Percentiles rank a stretch among this genome's conserved stretches.
phyloP scores from a whole-genome alignment of 2,888 invertebrate genomes.

The Aplocera efformata region DNA sequence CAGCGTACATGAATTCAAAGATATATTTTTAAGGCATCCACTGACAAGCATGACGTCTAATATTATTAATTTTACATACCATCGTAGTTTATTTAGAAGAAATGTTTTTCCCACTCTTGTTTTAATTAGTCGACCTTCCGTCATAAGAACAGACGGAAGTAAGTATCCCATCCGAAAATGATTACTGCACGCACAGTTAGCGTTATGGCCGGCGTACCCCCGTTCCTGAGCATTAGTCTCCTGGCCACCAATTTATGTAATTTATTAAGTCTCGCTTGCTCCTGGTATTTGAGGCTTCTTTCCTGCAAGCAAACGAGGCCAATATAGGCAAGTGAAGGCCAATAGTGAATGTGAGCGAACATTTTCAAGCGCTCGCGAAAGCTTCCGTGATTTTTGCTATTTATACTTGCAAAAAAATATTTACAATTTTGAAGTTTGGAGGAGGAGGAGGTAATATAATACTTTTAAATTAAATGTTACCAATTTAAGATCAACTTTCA shows the following conservation, averaged over 20 bases:
- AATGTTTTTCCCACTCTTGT: conserved; percentile 10
- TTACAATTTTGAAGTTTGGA: no score
- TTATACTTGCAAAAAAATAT: no score
- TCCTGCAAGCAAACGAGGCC: conserved; percentile 24
- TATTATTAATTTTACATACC: no score
- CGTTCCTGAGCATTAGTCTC: conserved; percentile 75
- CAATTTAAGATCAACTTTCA: no score
- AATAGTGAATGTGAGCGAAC: no score
- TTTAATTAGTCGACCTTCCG: conserved; percentile 64
- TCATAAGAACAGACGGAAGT: conserved; percentile 69
- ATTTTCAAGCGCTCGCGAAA: no score
- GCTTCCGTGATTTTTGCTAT: no score
- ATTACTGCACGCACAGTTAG: conserved; percentile 75
- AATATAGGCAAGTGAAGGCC: conserved; percentile 9
- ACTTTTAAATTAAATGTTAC: no score
- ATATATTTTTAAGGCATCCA: no score
- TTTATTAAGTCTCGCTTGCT: conserved; percentile 74
- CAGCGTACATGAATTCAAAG: no score
- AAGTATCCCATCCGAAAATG: conserved; percentile 75
- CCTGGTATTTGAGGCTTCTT: conserved; percentile 56
- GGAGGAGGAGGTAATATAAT: no score
- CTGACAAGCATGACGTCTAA: no score
- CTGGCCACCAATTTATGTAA: conserved; percentile 74
- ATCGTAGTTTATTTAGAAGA: not conserved
- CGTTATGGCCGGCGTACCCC: conserved; percentile 74